A percentile compares a stretch with the other conserved stretches of the same genome.
These are phyloP conservation scores for Drosophila greeni DNA, from an alignment of 2,888 invertebrate species.

Conservation along the genomic window DNA sequence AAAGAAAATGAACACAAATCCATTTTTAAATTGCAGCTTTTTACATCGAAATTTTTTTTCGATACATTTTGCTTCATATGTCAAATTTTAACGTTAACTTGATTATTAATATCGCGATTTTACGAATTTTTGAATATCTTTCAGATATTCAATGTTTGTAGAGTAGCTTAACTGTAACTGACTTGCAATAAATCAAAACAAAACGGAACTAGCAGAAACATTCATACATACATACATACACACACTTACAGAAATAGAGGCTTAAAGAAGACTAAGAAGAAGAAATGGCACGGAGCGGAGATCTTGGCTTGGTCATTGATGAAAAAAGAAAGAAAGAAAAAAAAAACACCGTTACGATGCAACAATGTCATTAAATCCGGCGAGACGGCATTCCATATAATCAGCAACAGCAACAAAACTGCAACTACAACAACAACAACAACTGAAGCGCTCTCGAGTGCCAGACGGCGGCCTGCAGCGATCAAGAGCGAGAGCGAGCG, in stretches of 20 bases:
- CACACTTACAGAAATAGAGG: slow-evolving; percentile 7
- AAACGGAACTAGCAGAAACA: slow-evolving; percentile 50
- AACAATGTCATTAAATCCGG: slow-evolving; percentile 74
- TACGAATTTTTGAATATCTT: too few species aligned
- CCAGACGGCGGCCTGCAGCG: slow-evolving; percentile 18
- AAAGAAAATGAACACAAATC: neutral
- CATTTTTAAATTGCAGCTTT: too few species aligned
- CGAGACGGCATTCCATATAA: slow-evolving; percentile 73
- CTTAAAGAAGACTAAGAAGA: neutral
- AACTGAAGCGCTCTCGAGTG: slow-evolving; percentile 49
- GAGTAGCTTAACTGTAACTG: neutral
- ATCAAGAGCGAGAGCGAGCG: slow-evolving; percentile 10
- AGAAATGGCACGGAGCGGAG: slow-evolving; percentile 5
- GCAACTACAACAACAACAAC: slow-evolving; percentile 7
- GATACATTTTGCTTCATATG: too few species aligned
- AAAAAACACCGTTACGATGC: slow-evolving; percentile 64
- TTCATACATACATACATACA: slow-evolving; percentile 12
- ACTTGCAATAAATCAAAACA: slow-evolving; percentile 23
- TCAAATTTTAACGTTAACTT: too few species aligned
- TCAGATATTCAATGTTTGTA: too few species aligned
- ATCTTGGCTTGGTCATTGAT: slow-evolving; percentile 57
- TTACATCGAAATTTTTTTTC: too few species aligned
- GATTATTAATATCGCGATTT: too few species aligned
- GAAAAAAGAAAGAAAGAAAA: slow-evolving; percentile 33
- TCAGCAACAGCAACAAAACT: slow-evolving; percentile 42